Evolutionary conservation across 2,888 invertebrate species (phyloP).

Genomic region (Sarcophaga rosellei): DNA sequence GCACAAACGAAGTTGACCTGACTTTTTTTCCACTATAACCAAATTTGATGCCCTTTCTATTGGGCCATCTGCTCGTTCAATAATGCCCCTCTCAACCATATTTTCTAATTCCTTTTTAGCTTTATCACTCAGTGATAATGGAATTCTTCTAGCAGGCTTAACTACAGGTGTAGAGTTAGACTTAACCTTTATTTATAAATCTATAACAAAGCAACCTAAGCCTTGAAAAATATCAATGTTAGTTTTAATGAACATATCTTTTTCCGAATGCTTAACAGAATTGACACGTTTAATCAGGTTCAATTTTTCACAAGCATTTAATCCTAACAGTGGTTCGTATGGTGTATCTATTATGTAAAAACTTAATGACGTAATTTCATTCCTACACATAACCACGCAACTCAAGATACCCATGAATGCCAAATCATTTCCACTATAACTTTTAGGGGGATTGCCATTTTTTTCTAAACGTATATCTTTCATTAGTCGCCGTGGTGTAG

Average conservation of each 20-base stretch:
- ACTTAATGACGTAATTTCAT: slow-evolving; percentile 52
- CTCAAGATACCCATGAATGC: slow-evolving; percentile 42
- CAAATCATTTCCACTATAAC: slow-evolving; percentile 58
- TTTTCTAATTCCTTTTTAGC: slow-evolving; percentile 51
- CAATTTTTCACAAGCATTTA: too few relatives aligned
- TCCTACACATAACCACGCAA: slow-evolving; percentile 57
- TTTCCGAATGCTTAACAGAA: too few relatives aligned
- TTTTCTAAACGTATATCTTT: too few relatives aligned
- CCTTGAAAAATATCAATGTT: too few relatives aligned
- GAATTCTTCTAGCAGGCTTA: too few relatives aligned
- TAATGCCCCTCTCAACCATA: slow-evolving; percentile 53
- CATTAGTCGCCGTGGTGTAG: too few relatives aligned
- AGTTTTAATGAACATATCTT: too few relatives aligned
- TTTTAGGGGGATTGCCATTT: slow-evolving; percentile 18
- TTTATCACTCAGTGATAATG: slow-evolving; percentile 48
- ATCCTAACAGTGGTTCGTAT: slow-evolving; percentile 47
- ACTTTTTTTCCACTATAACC: slow-evolving; percentile 55
- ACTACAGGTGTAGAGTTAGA: slow-evolving; percentile 49
- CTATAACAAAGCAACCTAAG: slow-evolving; percentile 57
- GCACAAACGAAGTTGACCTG: slow-evolving; percentile 60
- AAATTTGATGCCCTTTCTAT: slow-evolving; percentile 38
- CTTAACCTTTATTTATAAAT: slow-evolving; percentile 62
- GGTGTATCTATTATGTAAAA: slow-evolving; percentile 61
- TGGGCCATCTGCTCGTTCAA: slow-evolving; percentile 60
- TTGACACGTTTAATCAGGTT: too few relatives aligned